Conservation (phyloP, 2,113 vertebrate genomes). For the Grammomys surdaster region DNA sequence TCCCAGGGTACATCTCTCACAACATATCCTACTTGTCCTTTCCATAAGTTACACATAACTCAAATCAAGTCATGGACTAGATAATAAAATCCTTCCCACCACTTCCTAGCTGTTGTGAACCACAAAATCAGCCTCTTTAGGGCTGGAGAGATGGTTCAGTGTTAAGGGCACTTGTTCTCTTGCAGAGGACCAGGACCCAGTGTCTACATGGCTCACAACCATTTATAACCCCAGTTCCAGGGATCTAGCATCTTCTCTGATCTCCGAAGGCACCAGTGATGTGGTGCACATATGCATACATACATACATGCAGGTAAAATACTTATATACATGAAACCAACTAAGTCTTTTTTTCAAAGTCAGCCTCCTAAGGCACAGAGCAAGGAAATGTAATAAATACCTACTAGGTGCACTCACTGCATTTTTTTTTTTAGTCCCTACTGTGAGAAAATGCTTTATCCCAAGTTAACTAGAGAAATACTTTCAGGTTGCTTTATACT, state of each 20-base stretch:
- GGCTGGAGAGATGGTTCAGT: background rate
- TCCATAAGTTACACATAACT: background rate
- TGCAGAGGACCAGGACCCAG: background rate
- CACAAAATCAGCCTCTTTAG: background rate
- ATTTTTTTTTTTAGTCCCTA: background rate
- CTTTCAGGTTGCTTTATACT: constrained; percentile 64
- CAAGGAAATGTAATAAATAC: background rate
- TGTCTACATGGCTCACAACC: background rate
- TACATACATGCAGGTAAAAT: background rate
- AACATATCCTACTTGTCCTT: background rate
- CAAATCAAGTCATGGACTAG: background rate
- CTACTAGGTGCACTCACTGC: background rate
- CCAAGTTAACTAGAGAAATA: constrained; percentile 46
- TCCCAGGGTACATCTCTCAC: background rate
- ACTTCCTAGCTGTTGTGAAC: background rate
- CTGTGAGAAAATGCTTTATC: background rate
- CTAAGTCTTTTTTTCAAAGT: background rate
- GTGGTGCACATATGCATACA: background rate
- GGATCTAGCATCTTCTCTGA: background rate
- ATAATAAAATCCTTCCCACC: background rate
- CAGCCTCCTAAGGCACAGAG: background rate
- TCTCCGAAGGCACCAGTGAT: background rate
- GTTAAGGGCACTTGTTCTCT: background rate
- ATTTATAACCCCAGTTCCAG: background rate
- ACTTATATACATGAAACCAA: background rate